Base-by-base conservation (phyloP, 2,888 invertebrate genomes). In the Dione juno region DNA sequence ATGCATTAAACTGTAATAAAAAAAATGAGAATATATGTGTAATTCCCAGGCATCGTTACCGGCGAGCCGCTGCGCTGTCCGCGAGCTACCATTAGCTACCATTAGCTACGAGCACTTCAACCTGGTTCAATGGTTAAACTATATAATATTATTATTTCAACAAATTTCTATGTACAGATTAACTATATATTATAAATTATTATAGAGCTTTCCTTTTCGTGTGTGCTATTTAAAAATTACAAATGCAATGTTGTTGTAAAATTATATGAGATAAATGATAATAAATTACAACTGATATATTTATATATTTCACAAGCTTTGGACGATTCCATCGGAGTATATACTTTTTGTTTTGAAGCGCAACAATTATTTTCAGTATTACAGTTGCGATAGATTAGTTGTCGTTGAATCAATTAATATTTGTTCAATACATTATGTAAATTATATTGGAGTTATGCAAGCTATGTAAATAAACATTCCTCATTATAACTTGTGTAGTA, bases 401-500 rank as follows among this genome's bases (percentile, higher is more conserved):
- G 66, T 78, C 74, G 73, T 70, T 75, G 82, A 82, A 81, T 3
- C 5, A 16, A 50, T 81, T 77, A 78, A 82, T 81, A 79, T n/a
- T n/a, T 76, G 79, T 78, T 80, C 78, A 81, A 72, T 75, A 71
- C 61, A 71, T 69, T 53, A 14, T 54, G n/a, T 50, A 77, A 78
- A 79, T 77, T 79, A 84, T 86, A 88, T 87, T 84, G 85, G 85
- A 87, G 81, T 84, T 78, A 85, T 81, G 82, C 84, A 86, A 86
- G 85, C 89, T 92, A 90, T 93, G 93, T 93, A 93, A 92, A 93
- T 93, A 93, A 89, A 93, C 93, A 93, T 93, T 93, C 93, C 93
- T 93, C 92, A 90, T 88, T 90, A 87, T 87, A 89, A 93, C 88
- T 92, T 88, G 90, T 89, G 93, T 93, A 93, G 93, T 93, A 92